Conservation (phyloP, 2,113 vertebrate genomes). For the Ceyx cyanopectus region DNA sequence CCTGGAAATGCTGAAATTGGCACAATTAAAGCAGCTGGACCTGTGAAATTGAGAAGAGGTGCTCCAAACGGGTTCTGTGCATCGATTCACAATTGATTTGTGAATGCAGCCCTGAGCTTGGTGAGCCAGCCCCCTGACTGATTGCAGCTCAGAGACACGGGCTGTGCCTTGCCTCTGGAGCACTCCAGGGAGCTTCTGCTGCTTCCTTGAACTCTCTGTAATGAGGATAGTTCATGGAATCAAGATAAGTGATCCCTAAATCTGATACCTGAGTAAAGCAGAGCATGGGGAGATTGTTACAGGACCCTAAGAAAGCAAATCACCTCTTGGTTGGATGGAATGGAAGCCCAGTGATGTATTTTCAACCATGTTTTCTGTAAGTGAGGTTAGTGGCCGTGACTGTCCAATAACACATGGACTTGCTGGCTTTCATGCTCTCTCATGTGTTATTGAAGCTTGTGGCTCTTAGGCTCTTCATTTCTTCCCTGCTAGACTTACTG, state of each 20-base stretch:
- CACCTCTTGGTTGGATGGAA: not conserved
- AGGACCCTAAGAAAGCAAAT: not conserved
- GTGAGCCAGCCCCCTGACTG: not conserved
- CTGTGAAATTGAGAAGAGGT: not conserved
- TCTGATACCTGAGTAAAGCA: not conserved
- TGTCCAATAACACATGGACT: constrained; percentile 81
- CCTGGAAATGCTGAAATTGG: constrained; percentile 66
- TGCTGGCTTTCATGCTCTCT: constrained; percentile 78
- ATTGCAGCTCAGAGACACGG: not conserved
- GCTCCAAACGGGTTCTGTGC: not conserved
- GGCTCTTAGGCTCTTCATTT: constrained; percentile 68
- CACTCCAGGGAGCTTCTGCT: not conserved
- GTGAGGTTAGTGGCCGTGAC: constrained; percentile 87
- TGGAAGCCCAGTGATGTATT: not conserved
- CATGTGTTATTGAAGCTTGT: constrained; percentile 83
- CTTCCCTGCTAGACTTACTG: constrained; percentile 24
- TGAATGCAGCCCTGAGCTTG: not conserved
- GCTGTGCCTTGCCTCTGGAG: not conserved
- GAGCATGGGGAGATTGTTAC: not conserved
- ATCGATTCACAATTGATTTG: not conserved
- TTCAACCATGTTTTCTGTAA: constrained; percentile 67
- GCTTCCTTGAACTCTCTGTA: not conserved
- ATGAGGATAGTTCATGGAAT: not conserved
- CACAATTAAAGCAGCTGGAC: not conserved
- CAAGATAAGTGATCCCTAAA: not conserved